Conservation (phyloP, 1,140 invertebrate species). For the Hydropsyche tenuis region DNA sequence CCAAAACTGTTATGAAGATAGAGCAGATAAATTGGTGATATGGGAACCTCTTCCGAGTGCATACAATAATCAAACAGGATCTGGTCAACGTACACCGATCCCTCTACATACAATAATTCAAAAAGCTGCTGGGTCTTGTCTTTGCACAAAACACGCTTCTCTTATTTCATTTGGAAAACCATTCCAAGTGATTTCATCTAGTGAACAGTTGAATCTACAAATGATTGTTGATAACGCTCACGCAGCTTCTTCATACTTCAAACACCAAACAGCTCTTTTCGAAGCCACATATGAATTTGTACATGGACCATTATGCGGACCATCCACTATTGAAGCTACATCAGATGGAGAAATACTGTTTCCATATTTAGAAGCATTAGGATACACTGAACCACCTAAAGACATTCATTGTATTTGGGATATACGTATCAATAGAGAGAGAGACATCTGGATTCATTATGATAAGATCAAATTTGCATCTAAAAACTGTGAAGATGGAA, state of each 20-base stretch:
- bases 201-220: slow-evolving; percentile 78
- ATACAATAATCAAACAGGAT: slow-evolving; percentile 54
- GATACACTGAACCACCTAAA: slow-evolving; percentile 75
- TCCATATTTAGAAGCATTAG: slow-evolving; percentile 82
- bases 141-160: slow-evolving; percentile 69
- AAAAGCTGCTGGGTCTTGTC: slow-evolving; percentile 65
- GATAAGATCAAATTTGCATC: slow-evolving; percentile 84
- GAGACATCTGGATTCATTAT: slow-evolving; percentile 85
- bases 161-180: slow-evolving; percentile 63
- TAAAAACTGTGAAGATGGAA: slow-evolving; percentile 82
- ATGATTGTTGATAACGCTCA: slow-evolving; percentile 81
- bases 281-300: slow-evolving; percentile 86
- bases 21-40: slow-evolving; percentile 80
- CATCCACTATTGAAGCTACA: slow-evolving; percentile 75
- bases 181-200: slow-evolving; percentile 73
- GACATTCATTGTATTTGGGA: slow-evolving; percentile 89
- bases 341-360: slow-evolving; percentile 85
- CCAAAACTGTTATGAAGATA: slow-evolving; percentile 81
- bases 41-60: slow-evolving; percentile 70
- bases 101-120: slow-evolving; percentile 64
- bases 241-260: slow-evolving; percentile 85
- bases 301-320: slow-evolving; percentile 86
- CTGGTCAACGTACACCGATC: slow-evolving; percentile 56
- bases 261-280: slow-evolving; percentile 80
- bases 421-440: slow-evolving; percentile 76